Evolutionary conservation across 2,888 invertebrate genomes (phyloP).

Genomic region (Chelonus formosanus): DNA sequence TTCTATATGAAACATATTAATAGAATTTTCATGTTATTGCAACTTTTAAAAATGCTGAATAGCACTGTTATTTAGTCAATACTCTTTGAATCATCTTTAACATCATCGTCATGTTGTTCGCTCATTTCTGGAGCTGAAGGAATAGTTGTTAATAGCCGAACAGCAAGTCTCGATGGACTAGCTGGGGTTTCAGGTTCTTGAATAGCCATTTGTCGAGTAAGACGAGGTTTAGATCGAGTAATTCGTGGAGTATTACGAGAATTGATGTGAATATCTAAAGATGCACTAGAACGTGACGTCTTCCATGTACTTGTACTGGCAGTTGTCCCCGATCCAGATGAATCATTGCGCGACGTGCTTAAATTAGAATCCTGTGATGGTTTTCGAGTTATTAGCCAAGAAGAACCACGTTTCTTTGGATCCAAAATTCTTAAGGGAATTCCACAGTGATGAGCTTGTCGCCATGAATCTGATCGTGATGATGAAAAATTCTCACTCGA

Average conservation of each 20-base stretch:
- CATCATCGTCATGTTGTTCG: conserved; percentile 74
- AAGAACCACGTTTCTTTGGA: conserved; percentile 82
- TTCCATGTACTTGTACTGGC: conserved; percentile 92
- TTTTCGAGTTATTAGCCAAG: conserved; percentile 90
- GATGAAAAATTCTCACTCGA: conserved; percentile 90
- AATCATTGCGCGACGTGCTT: conserved; percentile 90
- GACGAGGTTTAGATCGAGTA: conserved; percentile 72
- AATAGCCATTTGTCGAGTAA: conserved; percentile 83
- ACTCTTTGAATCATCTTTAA: conserved; percentile 39
- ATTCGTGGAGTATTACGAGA: conserved; percentile 57
- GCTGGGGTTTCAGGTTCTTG: conserved; percentile 79
- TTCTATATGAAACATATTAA: no score
- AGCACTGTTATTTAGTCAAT: no score
- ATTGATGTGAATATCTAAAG: conserved; percentile 66
- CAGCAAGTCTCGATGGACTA: conserved; percentile 68
- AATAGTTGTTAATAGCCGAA: conserved; percentile 76
- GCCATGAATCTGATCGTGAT: conserved; percentile 81
- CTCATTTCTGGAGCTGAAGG: conserved; percentile 79
- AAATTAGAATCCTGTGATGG: conserved; percentile 92
- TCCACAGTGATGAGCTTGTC: conserved; percentile 78
- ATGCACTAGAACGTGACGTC: conserved; percentile 83
- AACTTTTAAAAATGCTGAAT: no score
- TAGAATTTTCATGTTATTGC: no score
- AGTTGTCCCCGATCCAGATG: conserved; percentile 87
- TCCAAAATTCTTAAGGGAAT: conserved; percentile 79